phyloP scores from a whole-genome alignment of 2,888 invertebrate species.

The Mythimna pallens region DNA sequence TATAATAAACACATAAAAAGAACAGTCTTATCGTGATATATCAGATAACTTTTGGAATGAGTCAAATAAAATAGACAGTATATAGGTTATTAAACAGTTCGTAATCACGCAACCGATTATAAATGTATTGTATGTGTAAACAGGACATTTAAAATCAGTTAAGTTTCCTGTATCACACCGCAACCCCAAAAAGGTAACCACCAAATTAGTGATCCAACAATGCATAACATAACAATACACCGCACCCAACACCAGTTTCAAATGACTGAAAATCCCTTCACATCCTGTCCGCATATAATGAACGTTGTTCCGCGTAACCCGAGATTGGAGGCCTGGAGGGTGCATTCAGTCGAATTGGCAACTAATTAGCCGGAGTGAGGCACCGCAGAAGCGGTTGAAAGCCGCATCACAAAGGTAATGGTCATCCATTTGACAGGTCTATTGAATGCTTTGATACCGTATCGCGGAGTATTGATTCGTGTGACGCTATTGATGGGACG shows the following conservation, averaged over 20 bases:
- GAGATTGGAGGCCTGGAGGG: slow-evolving; percentile 39
- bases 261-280: slow-evolving; percentile 37
- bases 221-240: slow-evolving; percentile 7
- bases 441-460: slow-evolving; percentile 56
- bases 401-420: slow-evolving; percentile 72
- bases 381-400: slow-evolving; percentile 62
- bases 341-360: slow-evolving; percentile 64
- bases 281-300: slow-evolving; percentile 8
- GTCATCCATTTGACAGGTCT: slow-evolving; percentile 63
- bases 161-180: not conserved
- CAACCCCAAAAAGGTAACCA: slow-evolving; percentile 1
- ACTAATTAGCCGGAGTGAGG: slow-evolving; percentile 72
- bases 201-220: not conserved
- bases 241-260: not conserved
- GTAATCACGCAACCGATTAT: not conserved
- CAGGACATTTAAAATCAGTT: not conserved
- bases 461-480: slow-evolving; percentile 41
- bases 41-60: too few relatives aligned
- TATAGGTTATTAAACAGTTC: too few relatives aligned
- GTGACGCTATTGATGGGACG: slow-evolving; percentile 5
- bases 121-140: too few relatives aligned
- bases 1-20: too few relatives aligned
- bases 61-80: too few relatives aligned
- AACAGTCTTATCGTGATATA: too few relatives aligned
- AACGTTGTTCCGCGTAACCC: slow-evolving; percentile 53